A percentile compares a stretch with the other conserved stretches of the same genome.
Conservation (phyloP, 2,113 vertebrate species). For the Paradoxurus hermaphroditus region DNA sequence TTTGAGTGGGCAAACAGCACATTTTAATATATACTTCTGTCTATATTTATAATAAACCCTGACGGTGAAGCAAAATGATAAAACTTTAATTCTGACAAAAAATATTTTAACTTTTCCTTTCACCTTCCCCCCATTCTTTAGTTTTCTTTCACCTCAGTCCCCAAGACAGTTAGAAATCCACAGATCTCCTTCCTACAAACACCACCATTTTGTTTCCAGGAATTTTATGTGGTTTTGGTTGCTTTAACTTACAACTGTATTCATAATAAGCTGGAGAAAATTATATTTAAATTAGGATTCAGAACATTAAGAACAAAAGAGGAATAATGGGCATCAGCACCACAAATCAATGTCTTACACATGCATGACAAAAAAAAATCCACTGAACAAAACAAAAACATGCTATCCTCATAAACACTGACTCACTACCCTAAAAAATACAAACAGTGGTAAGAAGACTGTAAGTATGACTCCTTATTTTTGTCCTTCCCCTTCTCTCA, state of each 20-base stretch:
- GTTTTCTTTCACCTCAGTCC: background rate
- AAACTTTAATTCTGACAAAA: constrained; percentile 24
- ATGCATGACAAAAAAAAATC: background rate
- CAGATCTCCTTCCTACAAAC: background rate
- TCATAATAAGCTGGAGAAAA: constrained; percentile 19
- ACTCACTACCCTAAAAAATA: constrained; percentile 14
- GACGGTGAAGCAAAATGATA: background rate
- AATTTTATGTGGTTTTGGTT: background rate
- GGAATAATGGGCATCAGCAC: background rate
- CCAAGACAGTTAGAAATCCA: background rate
- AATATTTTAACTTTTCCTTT: background rate
- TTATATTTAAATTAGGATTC: background rate
- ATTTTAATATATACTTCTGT: background rate
- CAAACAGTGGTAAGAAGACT: background rate
- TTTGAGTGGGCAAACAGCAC: background rate
- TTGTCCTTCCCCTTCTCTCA: background rate
- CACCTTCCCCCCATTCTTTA: background rate
- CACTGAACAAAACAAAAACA: constrained; percentile 19
- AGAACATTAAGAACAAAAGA: constrained; percentile 19
- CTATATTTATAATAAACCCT: background rate
- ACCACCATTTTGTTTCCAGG: background rate
- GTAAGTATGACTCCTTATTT: background rate
- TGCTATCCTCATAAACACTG: background rate
- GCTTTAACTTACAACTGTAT: background rate
- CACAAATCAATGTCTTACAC: constrained; percentile 3